Base-by-base conservation (phyloP, 2,888 invertebrate species). In the Resseliella maxima region DNA sequence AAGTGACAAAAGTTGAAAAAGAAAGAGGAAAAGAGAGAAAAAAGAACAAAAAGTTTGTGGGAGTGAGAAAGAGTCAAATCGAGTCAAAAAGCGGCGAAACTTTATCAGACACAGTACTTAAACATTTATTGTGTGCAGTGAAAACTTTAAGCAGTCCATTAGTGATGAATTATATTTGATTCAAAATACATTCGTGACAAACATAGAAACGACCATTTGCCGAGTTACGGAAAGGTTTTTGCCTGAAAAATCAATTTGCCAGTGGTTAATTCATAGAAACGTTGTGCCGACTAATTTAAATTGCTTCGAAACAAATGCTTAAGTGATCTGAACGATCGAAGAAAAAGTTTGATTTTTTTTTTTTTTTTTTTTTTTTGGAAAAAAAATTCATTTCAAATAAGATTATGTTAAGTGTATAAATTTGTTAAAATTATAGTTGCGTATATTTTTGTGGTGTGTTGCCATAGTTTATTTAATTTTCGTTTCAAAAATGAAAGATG, bases 401-500 rank as follows among this genome's bases (percentile, higher is more conserved):
- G 15, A 72, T 72, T 35, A 35, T 72, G 35, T 31, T 31, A 72
- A 15, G 15, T 72, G 12, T 59, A 3, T 15, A 35, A 24, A 12
- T 2, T n/a, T 3, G 2, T 24, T 59, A 59, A 59, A 50, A 27
- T 27, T 59, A 31, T 27, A 31, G 72, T 72, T 27, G 31, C 31
- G 12, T 72, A 24, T 59, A 18, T 59, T 83, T 83, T 38, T 83
- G 24, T 83, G 83, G 83, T 38, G 12, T 12, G 46, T 21, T 83
- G 83, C 38, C 83, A 83, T 83, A 83, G 38, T 83, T 83, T 83
- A 38, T 83, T 83, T 83, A 38, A 83, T n/a, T 83, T 83, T 38
- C 35, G 50, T 85, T 85, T 27, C 21, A 24, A 83, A 83, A 83
- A 83, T 83, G 72, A 72, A 90, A 90, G 89, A 90, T 90, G 90